phyloP scores from a whole-genome alignment of 2,797 vertebrate genomes.

The Notolabrus celidotus region DNA sequence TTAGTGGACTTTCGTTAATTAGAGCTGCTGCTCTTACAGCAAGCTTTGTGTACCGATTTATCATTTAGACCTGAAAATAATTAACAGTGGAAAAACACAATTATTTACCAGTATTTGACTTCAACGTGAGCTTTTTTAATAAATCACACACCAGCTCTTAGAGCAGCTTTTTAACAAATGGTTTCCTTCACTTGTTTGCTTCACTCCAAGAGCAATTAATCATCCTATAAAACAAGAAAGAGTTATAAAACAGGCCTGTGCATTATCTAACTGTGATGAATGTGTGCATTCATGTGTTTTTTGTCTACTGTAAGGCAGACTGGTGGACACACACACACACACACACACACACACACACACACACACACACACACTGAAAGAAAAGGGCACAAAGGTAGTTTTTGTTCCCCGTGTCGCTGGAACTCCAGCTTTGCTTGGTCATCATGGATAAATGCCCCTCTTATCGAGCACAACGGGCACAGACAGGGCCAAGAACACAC shows the following conservation, averaged over 20 bases:
- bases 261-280: conserved; percentile 61
- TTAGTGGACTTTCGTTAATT: no score
- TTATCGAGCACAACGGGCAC: conserved; percentile 72
- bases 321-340: conserved; percentile 39
- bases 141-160: conserved; percentile 1
- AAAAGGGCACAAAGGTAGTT: conserved; percentile 76
- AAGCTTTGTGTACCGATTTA: no score
- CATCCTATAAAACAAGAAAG: conserved; percentile 22
- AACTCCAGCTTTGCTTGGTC: conserved; percentile 78
- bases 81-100: not conserved
- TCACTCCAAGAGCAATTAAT: conserved; percentile 23
- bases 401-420: conserved; percentile 74
- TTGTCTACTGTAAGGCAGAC: conserved; percentile 60
- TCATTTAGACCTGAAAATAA: not conserved
- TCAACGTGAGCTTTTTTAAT: not conserved
- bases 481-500: conserved; percentile 44
- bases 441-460: conserved; percentile 80
- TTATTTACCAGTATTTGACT: not conserved
- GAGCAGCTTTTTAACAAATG: not conserved
- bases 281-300: conserved; percentile 65
- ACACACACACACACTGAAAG: conserved; percentile 37
- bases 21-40: no score
- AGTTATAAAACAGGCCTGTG: conserved; percentile 50
- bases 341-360: conserved; percentile 38
- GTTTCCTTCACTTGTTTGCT: conserved; percentile 37